Base-by-base conservation (phyloP, 2,797 vertebrate species). In the Bovichtus diacanthus region DNA sequence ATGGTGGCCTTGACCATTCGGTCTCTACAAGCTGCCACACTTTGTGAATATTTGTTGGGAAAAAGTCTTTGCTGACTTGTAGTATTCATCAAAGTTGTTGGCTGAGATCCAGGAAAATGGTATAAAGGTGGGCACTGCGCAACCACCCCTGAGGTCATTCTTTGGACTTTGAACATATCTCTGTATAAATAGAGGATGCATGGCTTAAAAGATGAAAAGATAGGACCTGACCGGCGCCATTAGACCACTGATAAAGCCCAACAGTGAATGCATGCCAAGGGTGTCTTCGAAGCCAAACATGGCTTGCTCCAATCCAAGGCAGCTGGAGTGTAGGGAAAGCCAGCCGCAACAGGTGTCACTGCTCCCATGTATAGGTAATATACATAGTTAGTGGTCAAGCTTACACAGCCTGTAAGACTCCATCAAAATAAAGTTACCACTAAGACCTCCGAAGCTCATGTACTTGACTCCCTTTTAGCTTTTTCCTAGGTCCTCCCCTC, bases 201-300 rank as follows among this genome's bases (percentile, higher is more conserved):
- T 41, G n/a, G 16, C 50, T 70, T 25, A 67, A 78, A 73, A 53
- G 66, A 72, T 36, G 15, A 29, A 74, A 38, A 67, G 70, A 76
- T 43, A 44, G 19, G 62, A 60, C 43, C 66, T 65, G 12, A 21
- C 47, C 70, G 60, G 74, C 50, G 38, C 19, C 36, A 59, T 41
- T 63, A 60, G 49, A 56, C 47, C 54, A 41, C 53, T 9, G 41
- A 51, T 78, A 44, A 41, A 72, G 54, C 79, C 66, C 70, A 67
- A 23, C 49, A 61, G 73, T 19, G 34, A 68, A 2, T 58, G 25
- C 25, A 51, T 44, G 70, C 77, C 72, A 60, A 74, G 29, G 21
- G 58, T 70, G 46, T 60, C 51, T 51, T 41, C 31, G 29, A 70
- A 76, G 67, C 73, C 72, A 79, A 71, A 75, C 70, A 67, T 39